Evolutionary conservation across 2,888 invertebrate genomes (phyloP).

Genomic region (Piscicola geometra): DNA sequence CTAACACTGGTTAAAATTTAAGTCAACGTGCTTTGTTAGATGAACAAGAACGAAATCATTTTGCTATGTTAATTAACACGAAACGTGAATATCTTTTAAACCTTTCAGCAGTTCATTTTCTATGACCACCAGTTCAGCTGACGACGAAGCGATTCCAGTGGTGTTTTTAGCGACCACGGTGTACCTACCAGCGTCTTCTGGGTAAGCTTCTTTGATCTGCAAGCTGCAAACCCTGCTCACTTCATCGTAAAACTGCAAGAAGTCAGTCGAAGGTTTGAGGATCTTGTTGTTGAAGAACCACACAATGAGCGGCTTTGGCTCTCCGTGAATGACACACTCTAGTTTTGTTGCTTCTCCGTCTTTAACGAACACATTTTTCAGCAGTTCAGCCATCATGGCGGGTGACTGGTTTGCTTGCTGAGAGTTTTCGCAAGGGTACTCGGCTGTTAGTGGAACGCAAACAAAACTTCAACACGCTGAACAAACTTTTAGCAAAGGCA

Average conservation of each 20-base stretch:
- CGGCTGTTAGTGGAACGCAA: conserved; percentile 19
- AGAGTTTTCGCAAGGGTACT: conserved; percentile 27
- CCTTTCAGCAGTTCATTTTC: conserved; percentile 50
- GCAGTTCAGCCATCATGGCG: conserved; percentile 47
- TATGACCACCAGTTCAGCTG: conserved; percentile 68
- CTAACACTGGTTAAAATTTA: too few species aligned
- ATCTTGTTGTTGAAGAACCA: conserved; percentile 77
- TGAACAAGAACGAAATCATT: too few species aligned
- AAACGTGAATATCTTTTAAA: too few species aligned
- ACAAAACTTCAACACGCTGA: not conserved
- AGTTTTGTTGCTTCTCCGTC: conserved; percentile 51
- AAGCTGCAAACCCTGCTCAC: conserved; percentile 57
- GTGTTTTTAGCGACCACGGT: conserved; percentile 70
- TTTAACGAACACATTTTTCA: conserved; percentile 45
- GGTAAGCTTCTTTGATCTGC: conserved; percentile 64
- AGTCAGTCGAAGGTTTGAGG: conserved; percentile 62
- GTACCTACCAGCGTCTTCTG: conserved; percentile 72
- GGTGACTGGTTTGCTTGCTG: conserved; percentile 39
- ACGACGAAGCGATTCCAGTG: conserved; percentile 72
- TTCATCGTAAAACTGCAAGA: conserved; percentile 59
- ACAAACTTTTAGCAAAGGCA: not conserved
- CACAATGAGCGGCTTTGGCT: conserved; percentile 60
- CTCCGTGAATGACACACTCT: conserved; percentile 52
- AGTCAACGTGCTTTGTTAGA: too few species aligned
- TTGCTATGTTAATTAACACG: too few species aligned